Conservation (phyloP, 2,888 invertebrate species). For the Chrysolina oricalcia region DNA sequence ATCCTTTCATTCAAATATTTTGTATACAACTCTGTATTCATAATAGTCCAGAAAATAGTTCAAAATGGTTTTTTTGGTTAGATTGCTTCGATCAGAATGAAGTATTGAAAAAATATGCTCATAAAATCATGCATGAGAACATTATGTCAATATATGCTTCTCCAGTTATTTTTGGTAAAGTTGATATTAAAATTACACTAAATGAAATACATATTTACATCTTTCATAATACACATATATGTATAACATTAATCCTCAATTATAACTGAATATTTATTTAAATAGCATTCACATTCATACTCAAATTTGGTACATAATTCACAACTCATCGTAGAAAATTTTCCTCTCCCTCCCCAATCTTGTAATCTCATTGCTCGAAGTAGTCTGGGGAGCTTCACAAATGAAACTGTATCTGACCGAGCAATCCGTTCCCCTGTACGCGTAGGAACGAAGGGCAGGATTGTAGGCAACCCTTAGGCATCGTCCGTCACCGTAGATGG, state of each 20-base stretch:
- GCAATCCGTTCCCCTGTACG: constrained; percentile 84
- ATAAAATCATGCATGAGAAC: too few relatives aligned
- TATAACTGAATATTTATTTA: background rate
- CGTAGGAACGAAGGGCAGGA: constrained; percentile 76
- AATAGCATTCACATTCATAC: background rate
- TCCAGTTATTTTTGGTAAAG: too few relatives aligned
- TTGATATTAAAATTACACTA: background rate
- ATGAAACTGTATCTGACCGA: constrained; percentile 79
- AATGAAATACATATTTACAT: constrained; percentile 7
- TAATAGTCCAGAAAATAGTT: too few relatives aligned
- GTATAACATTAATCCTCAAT: background rate
- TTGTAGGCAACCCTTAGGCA: constrained; percentile 83
- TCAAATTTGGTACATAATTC: background rate
- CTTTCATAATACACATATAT: background rate
- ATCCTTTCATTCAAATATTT: too few relatives aligned
- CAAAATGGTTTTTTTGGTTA: too few relatives aligned
- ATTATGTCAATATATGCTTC: too few relatives aligned
- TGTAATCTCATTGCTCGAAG: constrained; percentile 77
- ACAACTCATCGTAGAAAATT: constrained; percentile 58
- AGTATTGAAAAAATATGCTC: too few relatives aligned
- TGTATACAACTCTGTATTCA: too few relatives aligned
- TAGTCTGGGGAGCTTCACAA: constrained; percentile 80
- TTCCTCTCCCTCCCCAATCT: constrained; percentile 65
- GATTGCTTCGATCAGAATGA: too few relatives aligned
- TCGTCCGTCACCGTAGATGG: constrained; percentile 79